phyloP scores from a whole-genome alignment of 2,888 invertebrate genomes.

The Lasioglossum oenotherae region DNA sequence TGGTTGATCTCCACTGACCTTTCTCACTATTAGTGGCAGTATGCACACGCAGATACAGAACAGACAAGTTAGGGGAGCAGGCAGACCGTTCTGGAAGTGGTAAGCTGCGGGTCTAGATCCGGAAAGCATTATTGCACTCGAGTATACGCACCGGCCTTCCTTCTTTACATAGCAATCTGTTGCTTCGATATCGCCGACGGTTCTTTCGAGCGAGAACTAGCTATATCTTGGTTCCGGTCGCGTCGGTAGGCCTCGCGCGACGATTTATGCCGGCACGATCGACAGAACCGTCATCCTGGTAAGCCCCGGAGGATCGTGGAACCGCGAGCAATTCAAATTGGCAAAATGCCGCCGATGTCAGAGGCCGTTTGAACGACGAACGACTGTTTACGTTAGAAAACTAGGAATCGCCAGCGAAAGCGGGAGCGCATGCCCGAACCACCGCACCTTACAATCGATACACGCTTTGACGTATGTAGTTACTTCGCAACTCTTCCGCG shows the following conservation, averaged over 20 bases:
- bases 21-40: background rate
- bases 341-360: conserved; percentile 35
- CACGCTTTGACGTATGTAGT: conserved; percentile 75
- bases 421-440: conserved; percentile 78
- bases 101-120: background rate
- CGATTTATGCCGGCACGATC: conserved; percentile 9
- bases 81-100: background rate
- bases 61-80: background rate
- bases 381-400: conserved; percentile 77
- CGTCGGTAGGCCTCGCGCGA: background rate
- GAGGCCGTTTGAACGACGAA: conserved; percentile 64
- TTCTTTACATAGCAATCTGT: conserved; percentile 66
- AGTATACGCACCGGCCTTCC: conserved; percentile 44
- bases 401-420: conserved; percentile 49
- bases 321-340: conserved; percentile 12
- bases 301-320: background rate
- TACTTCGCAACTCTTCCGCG: conserved; percentile 72
- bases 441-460: conserved; percentile 79
- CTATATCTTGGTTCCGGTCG: conserved; percentile 32
- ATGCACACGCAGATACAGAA: background rate
- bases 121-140: conserved; percentile 12
- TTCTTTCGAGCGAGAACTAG: conserved; percentile 30
- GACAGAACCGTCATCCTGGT: background rate
- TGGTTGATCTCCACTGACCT: conserved; percentile 4
- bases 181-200: conserved; percentile 58